Base-by-base conservation (phyloP, 2,797 vertebrate genomes). In the Picus viridis region DNA sequence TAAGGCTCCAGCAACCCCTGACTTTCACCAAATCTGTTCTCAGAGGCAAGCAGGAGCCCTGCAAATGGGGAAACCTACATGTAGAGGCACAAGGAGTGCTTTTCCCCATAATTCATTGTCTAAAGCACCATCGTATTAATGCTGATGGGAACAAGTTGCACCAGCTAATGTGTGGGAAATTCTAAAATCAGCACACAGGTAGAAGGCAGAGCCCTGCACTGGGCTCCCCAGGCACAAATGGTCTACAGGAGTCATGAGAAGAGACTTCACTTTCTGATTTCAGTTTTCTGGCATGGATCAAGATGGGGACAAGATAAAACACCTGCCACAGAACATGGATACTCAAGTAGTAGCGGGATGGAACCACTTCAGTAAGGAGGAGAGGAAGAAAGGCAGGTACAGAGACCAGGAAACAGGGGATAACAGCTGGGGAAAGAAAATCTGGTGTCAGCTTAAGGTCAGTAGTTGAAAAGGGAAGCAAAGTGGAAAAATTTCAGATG, bases 191-290 rank as follows among this genome's bases (percentile, higher is more conserved):
- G 51, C 43, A 22, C 61, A 11, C 13, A 36, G 86, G 47, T 32
- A 27, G 36, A 41, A 65, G 47, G 39, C 61, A 30, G 30, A 7
- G 43, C 30, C 59, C 45, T 32, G 26, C 12, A 29, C 63, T 19
- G 59, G 36, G 34, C 1, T 73, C 34, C 49, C 12, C 18, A 22
- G 24, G n/a, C 6, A 16, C 1, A 2, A 45, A 20, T 3, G 3
- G 5, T 30, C 32, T 10, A 1, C 4, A 41, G 54, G 59, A 51
- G 24, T 24, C 45, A n/a, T 26, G 58, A 22, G 8, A 41, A 53
- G 70, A 84, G 22, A 14, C 24, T 39, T 72, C 10, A 6, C 16
- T 30, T 70, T 43, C 45, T 36, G 9, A 24, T 12, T 71, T 43
- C 10, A 82, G 32, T 51, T 56, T 75, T 72, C 54, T 62, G 34